Conservation (phyloP, 1,140 invertebrate species). For the Camponotus vicinus region DNA sequence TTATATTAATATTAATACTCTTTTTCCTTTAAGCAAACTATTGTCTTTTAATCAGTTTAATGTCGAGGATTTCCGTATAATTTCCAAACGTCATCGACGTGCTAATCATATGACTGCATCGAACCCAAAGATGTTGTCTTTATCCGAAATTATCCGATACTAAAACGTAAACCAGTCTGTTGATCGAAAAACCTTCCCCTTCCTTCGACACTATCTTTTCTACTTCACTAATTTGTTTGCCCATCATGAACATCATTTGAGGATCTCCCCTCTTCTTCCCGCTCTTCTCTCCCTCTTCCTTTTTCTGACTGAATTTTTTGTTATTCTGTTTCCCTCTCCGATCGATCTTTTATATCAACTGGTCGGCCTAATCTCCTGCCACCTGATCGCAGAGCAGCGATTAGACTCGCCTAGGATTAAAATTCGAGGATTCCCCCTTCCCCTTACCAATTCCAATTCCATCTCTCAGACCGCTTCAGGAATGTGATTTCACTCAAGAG, state of each 20-base stretch:
- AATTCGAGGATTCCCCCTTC: background rate
- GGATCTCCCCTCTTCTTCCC: background rate
- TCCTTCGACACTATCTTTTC: background rate
- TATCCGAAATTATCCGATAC: conserved; percentile 47
- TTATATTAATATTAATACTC: background rate
- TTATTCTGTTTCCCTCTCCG: conserved; percentile 25
- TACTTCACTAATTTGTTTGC: conserved; percentile 62
- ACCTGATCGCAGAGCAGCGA: conserved; percentile 47
- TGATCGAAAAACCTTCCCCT: conserved; percentile 1
- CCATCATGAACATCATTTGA: conserved; percentile 47
- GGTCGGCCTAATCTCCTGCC: conserved; percentile 50
- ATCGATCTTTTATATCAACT: conserved; percentile 48
- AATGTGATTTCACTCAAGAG: conserved; percentile 34
- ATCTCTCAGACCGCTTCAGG: background rate
- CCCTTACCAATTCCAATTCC: background rate
- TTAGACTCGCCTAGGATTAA: conserved; percentile 55
- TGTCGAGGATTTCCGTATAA: background rate
- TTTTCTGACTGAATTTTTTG: background rate
- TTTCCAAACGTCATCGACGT: conserved; percentile 10
- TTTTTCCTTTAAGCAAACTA: background rate
- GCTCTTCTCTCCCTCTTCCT: conserved; percentile 21
- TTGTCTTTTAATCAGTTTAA: conserved; percentile 6
- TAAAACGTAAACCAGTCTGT: conserved; percentile 31
- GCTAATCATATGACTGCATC: conserved; percentile 41
- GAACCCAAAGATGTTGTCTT: conserved; percentile 3